phyloP scores from a whole-genome alignment of 2,113 vertebrate species.

The Hemibagrus wyckioides region DNA sequence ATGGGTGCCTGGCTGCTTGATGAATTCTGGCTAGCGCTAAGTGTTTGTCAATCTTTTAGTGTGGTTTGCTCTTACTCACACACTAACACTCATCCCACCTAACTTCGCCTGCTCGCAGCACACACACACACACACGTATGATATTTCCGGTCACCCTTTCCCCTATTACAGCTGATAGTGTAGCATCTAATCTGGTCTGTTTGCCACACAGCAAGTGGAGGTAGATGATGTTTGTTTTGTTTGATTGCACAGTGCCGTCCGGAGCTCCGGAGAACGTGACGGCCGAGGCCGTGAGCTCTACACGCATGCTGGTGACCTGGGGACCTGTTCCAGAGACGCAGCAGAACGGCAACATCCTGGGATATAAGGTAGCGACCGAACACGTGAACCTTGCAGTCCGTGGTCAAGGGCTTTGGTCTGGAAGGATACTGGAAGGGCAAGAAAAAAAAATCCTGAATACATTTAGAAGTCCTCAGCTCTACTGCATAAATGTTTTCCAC shows the following conservation, averaged over 20 bases:
- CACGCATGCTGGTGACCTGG: conserved; percentile 89
- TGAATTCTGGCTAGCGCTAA: conserved; percentile 24
- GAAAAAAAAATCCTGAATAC: conserved; percentile 7
- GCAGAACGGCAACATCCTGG: conserved; percentile 89
- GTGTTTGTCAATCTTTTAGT: conserved; percentile 20
- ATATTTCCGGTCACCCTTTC: conserved; percentile 32
- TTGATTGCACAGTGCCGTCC: conserved; percentile 81
- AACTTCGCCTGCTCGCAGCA: not conserved
- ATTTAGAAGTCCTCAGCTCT: conserved; percentile 19
- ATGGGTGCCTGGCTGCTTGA: conserved; percentile 42
- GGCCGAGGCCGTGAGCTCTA: conserved; percentile 89
- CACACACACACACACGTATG: conserved; percentile 3
- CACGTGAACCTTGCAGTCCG: not conserved
- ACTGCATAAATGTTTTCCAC: conserved; percentile 47
- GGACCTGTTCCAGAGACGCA: conserved; percentile 78
- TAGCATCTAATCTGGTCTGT: conserved; percentile 30
- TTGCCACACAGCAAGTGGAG: conserved; percentile 8
- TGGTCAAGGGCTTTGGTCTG: conserved; percentile 3
- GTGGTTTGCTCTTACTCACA: conserved; percentile 19
- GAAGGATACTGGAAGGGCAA: not conserved
- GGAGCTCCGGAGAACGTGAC: conserved; percentile 86
- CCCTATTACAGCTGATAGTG: conserved; percentile 16
- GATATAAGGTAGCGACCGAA: conserved; percentile 83
- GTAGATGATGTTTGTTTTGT: conserved; percentile 45
- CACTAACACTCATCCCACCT: not conserved